Evolutionary conservation across 2,888 invertebrate genomes (phyloP), one percentile per base, ranked within the genome.

Genomic region (Pammene fasciana): DNA sequence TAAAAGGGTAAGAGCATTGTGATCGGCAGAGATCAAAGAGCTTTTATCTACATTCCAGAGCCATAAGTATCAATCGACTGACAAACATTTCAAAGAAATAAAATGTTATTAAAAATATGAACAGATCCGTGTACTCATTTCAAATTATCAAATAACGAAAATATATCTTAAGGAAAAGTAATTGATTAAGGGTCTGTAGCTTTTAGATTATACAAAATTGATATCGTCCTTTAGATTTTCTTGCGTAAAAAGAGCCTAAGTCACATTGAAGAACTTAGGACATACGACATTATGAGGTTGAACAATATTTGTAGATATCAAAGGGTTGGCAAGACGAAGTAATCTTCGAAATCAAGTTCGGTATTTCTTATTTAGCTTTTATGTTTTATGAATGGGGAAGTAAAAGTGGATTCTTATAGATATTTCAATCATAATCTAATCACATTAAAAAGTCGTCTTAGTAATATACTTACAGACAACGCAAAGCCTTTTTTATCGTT

Each of bases 111-210:
- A 4, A 48, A 60, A 38, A 13, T 41, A 36, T 13, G 11, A 0
- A 48, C 34, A 52, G 50, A 43, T 34, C 8, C 43, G 26, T 16
- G 41, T 66, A 13, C 11, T 10, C 6, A 57, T 52, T 66, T 48
- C 14, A 52, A 66, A 34, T 14, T 10, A 52, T 43, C 43, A 13
- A 66, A 52, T 11, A 52, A 50, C 52, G 43, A 52, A 67, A 52
- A 34, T 26, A 16, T 52, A 34, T 43, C 36, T 54, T 36, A 36
- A 36, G 55, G 43, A 45, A 64, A 65, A 65, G 64, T 64, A 64
- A 64, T 54, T 64, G 55, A 64, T 54, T 43, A 54, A 64, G 14
- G 54, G 18, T 16, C 59, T 59, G 52, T 52, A 3, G 62, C 41
- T 45, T 55, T 55, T 55, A 52, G 16, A 45, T 45, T 11, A 54